A percentile compares a stretch with the other conserved stretches of the same genome.
These are phyloP conservation scores for Cyprichromis sp. DNA, from an alignment of 2,113 vertebrate species.

Conservation along the genomic window DNA sequence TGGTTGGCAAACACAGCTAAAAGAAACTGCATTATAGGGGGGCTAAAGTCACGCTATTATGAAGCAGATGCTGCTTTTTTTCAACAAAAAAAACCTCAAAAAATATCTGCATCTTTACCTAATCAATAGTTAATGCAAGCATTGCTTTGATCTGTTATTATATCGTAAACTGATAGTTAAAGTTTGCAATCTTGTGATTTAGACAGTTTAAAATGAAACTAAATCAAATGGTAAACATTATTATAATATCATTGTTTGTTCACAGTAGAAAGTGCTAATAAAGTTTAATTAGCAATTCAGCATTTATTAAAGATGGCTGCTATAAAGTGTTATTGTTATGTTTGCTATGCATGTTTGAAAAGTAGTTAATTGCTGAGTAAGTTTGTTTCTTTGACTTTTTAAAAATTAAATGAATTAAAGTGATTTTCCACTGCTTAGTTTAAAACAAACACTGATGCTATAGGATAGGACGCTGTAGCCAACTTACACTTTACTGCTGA, in stretches of 20 bases:
- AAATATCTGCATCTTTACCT: background rate
- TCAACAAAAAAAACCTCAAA: accelerated
- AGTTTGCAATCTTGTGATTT: background rate
- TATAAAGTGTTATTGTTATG: background rate
- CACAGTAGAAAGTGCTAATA: background rate
- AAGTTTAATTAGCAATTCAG: background rate
- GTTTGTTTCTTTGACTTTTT: background rate
- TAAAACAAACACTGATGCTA: background rate
- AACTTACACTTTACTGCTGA: accelerated
- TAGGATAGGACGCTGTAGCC: background rate
- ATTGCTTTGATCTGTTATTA: background rate
- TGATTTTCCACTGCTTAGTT: background rate
- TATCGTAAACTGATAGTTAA: background rate
- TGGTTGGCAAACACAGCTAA: background rate
- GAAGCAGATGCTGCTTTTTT: background rate
- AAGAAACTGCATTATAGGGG: accelerated
- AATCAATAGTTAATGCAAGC: background rate
- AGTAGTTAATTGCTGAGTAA: background rate
- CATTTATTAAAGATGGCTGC: background rate
- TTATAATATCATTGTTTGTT: background rate
- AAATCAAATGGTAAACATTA: background rate
- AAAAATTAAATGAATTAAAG: background rate
- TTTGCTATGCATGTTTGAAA: background rate
- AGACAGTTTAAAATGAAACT: background rate
- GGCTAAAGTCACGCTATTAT: background rate